phyloP scores from a whole-genome alignment of 2,113 vertebrate species.

The Saguinus midas region DNA sequence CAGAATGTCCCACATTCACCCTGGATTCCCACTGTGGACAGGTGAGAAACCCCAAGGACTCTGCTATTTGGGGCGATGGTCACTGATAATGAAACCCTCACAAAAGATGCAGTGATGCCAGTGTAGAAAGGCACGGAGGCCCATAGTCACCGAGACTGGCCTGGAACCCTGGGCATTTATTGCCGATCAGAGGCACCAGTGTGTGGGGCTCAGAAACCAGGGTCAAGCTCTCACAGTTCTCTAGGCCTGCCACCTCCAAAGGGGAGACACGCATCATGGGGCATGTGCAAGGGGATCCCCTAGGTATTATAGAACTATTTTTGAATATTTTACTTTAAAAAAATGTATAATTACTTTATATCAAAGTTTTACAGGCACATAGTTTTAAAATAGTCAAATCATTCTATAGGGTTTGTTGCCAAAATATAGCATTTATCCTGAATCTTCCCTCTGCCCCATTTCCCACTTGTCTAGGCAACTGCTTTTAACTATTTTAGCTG shows the following conservation, averaged over 20 bases:
- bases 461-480: neutral
- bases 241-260: too few relatives aligned
- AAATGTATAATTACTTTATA: neutral
- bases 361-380: neutral
- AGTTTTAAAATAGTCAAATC: neutral
- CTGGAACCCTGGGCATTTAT: neutral
- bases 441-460: neutral
- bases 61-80: neutral
- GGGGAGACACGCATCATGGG: neutral
- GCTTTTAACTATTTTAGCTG: neutral
- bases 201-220: neutral
- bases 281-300: neutral
- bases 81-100: neutral
- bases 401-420: neutral
- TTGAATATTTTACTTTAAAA: neutral
- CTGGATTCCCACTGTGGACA: neutral
- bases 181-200: neutral
- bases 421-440: neutral
- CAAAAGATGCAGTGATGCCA: neutral
- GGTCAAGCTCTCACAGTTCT: neutral
- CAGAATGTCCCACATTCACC: neutral
- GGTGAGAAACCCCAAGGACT: neutral
- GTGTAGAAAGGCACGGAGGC: rapidly evolving
- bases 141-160: neutral
- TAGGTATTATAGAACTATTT: neutral